These are phyloP conservation scores for Dromius quadrimaculatus DNA, from an alignment of 2,888 invertebrate species.

Conservation along the genomic window DNA sequence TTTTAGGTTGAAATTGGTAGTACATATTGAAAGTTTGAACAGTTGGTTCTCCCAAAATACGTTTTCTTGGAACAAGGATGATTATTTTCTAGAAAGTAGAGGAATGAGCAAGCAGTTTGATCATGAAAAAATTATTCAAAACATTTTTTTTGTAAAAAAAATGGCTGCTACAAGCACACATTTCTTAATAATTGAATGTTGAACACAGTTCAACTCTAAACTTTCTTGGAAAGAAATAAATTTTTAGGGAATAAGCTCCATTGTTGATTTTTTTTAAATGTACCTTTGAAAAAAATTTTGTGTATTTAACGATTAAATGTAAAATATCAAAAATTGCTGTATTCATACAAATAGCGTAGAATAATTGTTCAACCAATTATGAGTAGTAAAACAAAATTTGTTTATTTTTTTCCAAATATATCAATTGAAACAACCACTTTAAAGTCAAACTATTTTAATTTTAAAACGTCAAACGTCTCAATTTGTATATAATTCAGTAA, in stretches of 20 bases:
- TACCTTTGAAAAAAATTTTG: conserved; percentile 12
- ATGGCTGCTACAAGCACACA: too few species aligned
- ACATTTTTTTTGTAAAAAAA: too few species aligned
- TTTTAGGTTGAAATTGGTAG: conserved; percentile 7
- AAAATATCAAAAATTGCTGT: conserved; percentile 23
- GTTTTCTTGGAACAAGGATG: too few species aligned
- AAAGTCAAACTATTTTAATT: background rate
- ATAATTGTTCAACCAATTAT: conserved; percentile 24
- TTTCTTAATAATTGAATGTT: background rate
- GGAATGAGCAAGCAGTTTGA: too few species aligned
- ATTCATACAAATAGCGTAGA: conserved; percentile 29
- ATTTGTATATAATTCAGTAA: conserved; percentile 32
- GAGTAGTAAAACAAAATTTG: conserved; percentile 8
- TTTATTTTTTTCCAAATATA: conserved; percentile 14
- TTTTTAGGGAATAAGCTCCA: background rate
- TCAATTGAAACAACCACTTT: background rate
- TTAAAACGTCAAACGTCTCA: conserved; percentile 4
- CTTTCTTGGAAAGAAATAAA: conserved; percentile 27
- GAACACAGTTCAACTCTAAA: conserved; percentile 15
- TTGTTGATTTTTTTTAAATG: conserved; percentile 9
- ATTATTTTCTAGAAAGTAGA: too few species aligned
- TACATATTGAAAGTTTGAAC: background rate
- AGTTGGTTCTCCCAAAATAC: too few species aligned
- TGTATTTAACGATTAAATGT: conserved; percentile 33
- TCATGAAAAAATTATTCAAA: too few species aligned